A percentile compares a stretch with the other conserved stretches of the same genome.
Conservation (phyloP, 2,797 vertebrate genomes). For the Coilia nasus region DNA sequence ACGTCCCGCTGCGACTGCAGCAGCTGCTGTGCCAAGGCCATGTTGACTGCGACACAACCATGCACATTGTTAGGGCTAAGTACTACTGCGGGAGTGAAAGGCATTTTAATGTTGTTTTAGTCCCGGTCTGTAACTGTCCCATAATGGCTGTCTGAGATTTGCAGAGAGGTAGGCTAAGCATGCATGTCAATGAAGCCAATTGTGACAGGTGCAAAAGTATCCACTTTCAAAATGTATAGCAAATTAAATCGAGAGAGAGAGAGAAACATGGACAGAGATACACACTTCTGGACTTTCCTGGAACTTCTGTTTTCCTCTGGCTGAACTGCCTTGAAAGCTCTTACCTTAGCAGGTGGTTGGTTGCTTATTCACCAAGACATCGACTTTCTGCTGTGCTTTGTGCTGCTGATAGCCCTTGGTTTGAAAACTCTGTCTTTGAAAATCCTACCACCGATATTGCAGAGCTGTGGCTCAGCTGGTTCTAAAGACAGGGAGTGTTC, state of each 20-base stretch:
- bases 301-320: neutral
- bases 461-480: neutral
- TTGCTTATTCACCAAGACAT: neutral
- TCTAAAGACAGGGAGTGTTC: neutral
- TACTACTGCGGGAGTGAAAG: neutral
- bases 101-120: neutral
- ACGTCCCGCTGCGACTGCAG: slow-evolving; percentile 59
- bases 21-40: slow-evolving; percentile 58
- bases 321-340: neutral
- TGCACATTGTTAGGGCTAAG: too few species aligned
- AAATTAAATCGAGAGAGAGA: neutral
- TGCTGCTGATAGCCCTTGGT: neutral
- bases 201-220: neutral
- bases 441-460: neutral
- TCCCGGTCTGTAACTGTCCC: too few species aligned
- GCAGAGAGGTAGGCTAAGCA: neutral
- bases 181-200: neutral
- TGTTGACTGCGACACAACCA: slow-evolving; percentile 27
- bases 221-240: neutral
- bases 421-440: neutral
- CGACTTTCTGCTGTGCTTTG: neutral
- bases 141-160: neutral
- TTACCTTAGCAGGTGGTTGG: neutral
- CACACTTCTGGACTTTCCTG: neutral
- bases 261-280: too few species aligned